Evolutionary conservation across 1,140 invertebrate genomes (phyloP).

Genomic region (Brachionus rubens): DNA sequence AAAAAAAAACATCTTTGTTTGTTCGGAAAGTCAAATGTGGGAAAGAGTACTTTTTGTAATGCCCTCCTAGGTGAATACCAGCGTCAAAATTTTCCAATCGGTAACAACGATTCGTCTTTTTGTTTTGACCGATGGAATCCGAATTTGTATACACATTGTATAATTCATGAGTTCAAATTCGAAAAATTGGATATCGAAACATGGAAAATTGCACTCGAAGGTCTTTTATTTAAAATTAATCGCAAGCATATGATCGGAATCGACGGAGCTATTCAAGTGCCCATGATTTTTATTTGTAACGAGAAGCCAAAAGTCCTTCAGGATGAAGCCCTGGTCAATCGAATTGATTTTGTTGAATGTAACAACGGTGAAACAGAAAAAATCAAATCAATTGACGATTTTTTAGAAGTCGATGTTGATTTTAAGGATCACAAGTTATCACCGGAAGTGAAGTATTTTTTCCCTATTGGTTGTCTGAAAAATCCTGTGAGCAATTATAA

Average conservation of each 20-base stretch:
- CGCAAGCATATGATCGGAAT: background rate
- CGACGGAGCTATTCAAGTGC: background rate
- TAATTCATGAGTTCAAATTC: background rate
- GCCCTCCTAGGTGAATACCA: background rate
- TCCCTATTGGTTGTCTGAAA: too few species aligned
- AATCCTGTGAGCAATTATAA: too few species aligned
- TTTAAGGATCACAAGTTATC: conserved; percentile 8
- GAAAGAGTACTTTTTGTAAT: background rate
- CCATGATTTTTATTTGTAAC: background rate
- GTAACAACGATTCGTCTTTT: background rate
- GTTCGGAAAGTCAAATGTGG: background rate
- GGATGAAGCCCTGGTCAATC: background rate
- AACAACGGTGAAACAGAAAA: background rate
- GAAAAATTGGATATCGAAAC: background rate
- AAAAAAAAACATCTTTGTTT: background rate
- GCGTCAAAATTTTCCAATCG: background rate
- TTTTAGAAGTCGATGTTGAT: background rate
- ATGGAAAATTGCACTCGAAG: background rate
- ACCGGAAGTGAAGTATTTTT: too few species aligned
- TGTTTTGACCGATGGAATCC: background rate
- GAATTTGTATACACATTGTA: background rate
- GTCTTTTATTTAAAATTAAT: background rate
- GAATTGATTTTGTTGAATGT: background rate
- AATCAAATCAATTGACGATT: background rate
- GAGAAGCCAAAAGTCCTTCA: background rate